Evolutionary conservation across 2,888 invertebrate species (phyloP), one percentile per base, ranked within the genome.

Genomic region (Philopedon plagiatum): DNA sequence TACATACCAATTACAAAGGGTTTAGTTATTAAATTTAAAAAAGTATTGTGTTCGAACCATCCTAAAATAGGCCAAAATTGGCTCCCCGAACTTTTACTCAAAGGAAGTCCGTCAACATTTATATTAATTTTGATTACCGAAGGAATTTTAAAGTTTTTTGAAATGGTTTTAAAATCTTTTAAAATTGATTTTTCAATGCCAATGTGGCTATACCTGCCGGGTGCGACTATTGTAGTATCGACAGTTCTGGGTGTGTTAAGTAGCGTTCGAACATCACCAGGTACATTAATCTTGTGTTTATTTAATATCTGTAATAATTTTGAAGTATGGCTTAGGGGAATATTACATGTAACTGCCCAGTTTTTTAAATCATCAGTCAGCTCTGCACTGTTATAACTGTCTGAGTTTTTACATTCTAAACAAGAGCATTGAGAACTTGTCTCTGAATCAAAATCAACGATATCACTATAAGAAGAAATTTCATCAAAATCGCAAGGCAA

Each of bases 31-130:
- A 29, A 29, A 29, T 49, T 49, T 8, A 11, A n/a, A 49, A 49
- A 56, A 5, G 56, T 56, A 26, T n/a, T n/a, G 4, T 2, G 29
- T 56, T 9, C 8, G 7, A 56, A 18, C 34, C 54, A 66, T 19
- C 60, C 77, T 21, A 77, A 68, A 69, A 77, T 74, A 44, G 77
- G 78, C 76, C 78, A 79, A 76, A 79, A 77, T 63, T 77, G 74
- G 18, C 76, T 76, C 62, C 65, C 15, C n/a, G n/a, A n/a, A n/a
- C n/a, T n/a, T n/a, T n/a, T n/a, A n/a, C n/a, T n/a, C n/a, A n/a
- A n/a, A n/a, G 78, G 77, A 57, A 78, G 65, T 9, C 79, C 77
- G 62, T 78, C 79, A 26, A 76, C 68, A 75, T 78, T 78, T n/a
- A 77, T 57, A 51, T 75, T 72, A 34, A 75, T 13, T 67, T 57